Percentiles rank a stretch among this genome's conserved stretches.
phyloP scores from a whole-genome alignment of 2,113 vertebrate species.

The Pipa parva region DNA sequence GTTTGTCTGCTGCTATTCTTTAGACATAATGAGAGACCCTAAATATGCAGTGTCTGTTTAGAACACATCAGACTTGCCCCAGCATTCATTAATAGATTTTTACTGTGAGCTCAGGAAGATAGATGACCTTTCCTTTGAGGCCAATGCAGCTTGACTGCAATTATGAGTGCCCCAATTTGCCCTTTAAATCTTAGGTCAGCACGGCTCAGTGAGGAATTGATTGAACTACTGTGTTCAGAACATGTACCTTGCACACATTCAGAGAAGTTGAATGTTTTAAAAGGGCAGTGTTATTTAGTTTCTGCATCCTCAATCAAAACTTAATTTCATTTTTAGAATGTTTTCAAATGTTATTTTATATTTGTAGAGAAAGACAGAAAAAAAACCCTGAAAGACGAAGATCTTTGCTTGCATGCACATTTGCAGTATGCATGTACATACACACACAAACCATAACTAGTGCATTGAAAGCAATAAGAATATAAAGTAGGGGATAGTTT shows the following conservation, averaged over 20 bases:
- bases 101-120: conserved; percentile 44
- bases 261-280: neutral
- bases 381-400: too few relatives aligned
- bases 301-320: too few relatives aligned
- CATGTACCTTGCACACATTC: conserved; percentile 34
- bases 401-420: too few relatives aligned
- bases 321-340: too few relatives aligned
- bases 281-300: conserved; percentile 20
- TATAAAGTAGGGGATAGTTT: too few relatives aligned
- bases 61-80: conserved; percentile 44
- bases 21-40: conserved; percentile 47
- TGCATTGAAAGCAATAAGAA: too few relatives aligned
- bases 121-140: conserved; percentile 51
- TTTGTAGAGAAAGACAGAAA: too few relatives aligned
- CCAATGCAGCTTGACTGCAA: conserved; percentile 43
- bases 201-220: conserved; percentile 36
- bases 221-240: conserved; percentile 43
- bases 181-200: conserved; percentile 51
- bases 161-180: conserved; percentile 42
- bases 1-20: conserved; percentile 44
- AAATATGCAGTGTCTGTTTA: conserved; percentile 50
- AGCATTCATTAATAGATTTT: conserved; percentile 53
- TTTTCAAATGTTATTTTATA: too few relatives aligned
- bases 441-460: too few relatives aligned
- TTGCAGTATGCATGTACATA: too few relatives aligned